A percentile compares a stretch with the other conserved stretches of the same genome.
These are phyloP conservation scores for Pseudomyrmex cubaensis DNA, from an alignment of 1,140 invertebrate species.

Conservation along the genomic window DNA sequence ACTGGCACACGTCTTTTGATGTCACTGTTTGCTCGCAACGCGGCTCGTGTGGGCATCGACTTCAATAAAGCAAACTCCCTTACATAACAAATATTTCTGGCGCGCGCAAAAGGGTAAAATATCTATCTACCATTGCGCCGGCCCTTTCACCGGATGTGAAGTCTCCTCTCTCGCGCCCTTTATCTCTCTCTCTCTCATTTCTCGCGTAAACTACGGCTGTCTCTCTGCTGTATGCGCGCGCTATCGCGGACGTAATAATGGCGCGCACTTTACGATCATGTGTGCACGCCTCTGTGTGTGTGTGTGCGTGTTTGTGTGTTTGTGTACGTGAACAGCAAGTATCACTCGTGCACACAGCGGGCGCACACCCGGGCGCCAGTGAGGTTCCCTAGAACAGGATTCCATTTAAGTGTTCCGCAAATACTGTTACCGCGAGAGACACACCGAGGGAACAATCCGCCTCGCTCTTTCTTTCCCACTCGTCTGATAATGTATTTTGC, in stretches of 20 bases:
- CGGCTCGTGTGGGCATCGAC: background rate
- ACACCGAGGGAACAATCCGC: conserved; percentile 68
- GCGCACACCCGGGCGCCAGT: conserved; percentile 17
- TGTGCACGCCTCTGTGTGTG: background rate
- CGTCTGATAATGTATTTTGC: conserved; percentile 66
- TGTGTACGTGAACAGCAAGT: conserved; percentile 22
- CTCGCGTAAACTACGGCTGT: conserved; percentile 55
- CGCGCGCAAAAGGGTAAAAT: background rate
- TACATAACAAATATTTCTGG: background rate
- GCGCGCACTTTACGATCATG: conserved; percentile 64
- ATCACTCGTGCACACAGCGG: conserved; percentile 49
- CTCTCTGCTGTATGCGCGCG: conserved; percentile 32
- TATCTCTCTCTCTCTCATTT: background rate
- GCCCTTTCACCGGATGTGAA: conserved; percentile 13
- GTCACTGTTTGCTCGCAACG: background rate
- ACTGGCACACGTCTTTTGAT: background rate
- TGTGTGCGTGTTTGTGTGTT: conserved; percentile 15
- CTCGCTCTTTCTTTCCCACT: conserved; percentile 33
- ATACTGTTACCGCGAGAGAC: conserved; percentile 72
- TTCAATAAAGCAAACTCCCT: background rate
- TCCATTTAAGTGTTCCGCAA: conserved; percentile 76
- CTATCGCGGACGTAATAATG: conserved; percentile 68
- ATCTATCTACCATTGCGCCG: background rate
- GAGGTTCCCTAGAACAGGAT: conserved; percentile 57
- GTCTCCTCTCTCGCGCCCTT: background rate